Conservation (phyloP, 2,888 invertebrate genomes). For the Hydrotaea diabolus region DNA sequence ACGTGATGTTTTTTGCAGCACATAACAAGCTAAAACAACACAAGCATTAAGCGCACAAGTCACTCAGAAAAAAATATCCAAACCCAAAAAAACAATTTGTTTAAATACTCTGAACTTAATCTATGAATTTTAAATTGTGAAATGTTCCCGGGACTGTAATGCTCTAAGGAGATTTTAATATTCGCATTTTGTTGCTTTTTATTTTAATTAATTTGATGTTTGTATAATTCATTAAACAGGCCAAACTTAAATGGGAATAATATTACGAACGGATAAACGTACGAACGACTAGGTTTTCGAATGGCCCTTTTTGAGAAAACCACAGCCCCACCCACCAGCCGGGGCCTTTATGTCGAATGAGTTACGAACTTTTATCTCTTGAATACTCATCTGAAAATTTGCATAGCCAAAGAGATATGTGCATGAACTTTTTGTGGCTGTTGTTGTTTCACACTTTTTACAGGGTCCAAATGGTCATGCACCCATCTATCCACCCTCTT, state of each 20-base stretch:
- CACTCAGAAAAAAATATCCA: background rate
- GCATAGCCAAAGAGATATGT: background rate
- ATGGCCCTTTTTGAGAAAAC: background rate
- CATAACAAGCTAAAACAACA: background rate
- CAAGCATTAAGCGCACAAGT: background rate
- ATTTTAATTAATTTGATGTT: slow-evolving; percentile 61
- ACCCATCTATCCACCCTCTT: background rate
- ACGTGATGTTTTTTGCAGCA: background rate
- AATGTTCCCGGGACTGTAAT: slow-evolving; percentile 18
- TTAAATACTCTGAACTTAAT: slow-evolving; percentile 48
- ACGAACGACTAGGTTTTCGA: background rate
- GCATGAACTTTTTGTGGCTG: background rate
- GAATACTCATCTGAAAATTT: slow-evolving; percentile 23
- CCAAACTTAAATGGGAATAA: background rate
- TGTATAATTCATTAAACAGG: slow-evolving; percentile 41
- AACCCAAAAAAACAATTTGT: slow-evolving; percentile 6
- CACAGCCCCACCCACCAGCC: background rate
- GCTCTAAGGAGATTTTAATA: background rate
- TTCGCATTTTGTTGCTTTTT: slow-evolving; percentile 25
- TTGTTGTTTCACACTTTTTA: no score
- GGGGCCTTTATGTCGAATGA: background rate
- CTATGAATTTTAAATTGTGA: slow-evolving; percentile 53
- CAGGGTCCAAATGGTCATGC: background rate
- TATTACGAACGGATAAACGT: background rate
- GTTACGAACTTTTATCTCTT: slow-evolving; percentile 23